Percentiles rank a stretch among this genome's conserved stretches.
Conservation (phyloP, 2,888 invertebrate genomes). For the Macaria liturata region DNA sequence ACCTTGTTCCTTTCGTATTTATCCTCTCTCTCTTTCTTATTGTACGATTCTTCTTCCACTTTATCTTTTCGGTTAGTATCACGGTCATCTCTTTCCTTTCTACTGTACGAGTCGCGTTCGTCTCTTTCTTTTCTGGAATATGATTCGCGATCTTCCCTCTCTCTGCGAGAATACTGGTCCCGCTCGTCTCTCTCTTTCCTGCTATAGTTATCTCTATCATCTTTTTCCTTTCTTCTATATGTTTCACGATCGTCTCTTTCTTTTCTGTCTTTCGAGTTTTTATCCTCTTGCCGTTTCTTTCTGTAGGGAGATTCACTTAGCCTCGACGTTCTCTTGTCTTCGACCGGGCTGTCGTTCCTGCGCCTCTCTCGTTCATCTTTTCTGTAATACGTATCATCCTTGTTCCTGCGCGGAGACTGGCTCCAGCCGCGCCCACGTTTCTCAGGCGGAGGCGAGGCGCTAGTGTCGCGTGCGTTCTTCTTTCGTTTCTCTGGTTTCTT, state of each 20-base stretch:
- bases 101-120: slow-evolving; percentile 29
- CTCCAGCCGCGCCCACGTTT: slow-evolving; percentile 60
- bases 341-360: slow-evolving; percentile 44
- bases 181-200: slow-evolving; percentile 37
- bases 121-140: slow-evolving; percentile 39
- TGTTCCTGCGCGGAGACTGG: slow-evolving; percentile 51
- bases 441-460: slow-evolving; percentile 62
- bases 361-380: slow-evolving; percentile 46
- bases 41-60: slow-evolving; percentile 40
- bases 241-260: slow-evolving; percentile 27
- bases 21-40: slow-evolving; percentile 41
- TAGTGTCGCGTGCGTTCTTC: slow-evolving; percentile 53
- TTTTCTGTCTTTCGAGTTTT: slow-evolving; percentile 32
- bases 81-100: slow-evolving; percentile 35
- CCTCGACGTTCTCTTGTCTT: slow-evolving; percentile 44
- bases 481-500: slow-evolving; percentile 51
- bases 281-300: slow-evolving; percentile 7
- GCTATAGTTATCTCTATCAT: slow-evolving; percentile 16
- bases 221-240: slow-evolving; percentile 37
- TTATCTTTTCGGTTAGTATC: slow-evolving; percentile 35
- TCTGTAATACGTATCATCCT: slow-evolving; percentile 47
- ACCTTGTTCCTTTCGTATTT: slow-evolving; percentile 45
- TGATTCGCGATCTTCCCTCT: slow-evolving; percentile 46
- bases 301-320: slow-evolving; percentile 39
- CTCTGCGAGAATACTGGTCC: slow-evolving; percentile 49